Evolutionary conservation across 1,140 invertebrate genomes (phyloP).

Genomic region (Acromyrmex echinatior): DNA sequence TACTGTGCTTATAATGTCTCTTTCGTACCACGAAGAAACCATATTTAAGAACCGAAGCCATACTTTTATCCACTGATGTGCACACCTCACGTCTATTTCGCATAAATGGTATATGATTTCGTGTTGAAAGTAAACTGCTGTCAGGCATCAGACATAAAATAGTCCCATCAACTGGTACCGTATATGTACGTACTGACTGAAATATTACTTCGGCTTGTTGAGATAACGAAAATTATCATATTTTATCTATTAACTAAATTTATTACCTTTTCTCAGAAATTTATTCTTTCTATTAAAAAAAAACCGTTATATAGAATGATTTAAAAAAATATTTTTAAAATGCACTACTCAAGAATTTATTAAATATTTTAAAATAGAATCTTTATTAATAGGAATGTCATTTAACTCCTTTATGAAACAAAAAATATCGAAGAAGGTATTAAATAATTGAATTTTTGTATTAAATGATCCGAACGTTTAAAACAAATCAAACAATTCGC

Average conservation of each 20-base stretch:
- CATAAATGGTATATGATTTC: not conserved
- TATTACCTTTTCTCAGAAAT: not conserved
- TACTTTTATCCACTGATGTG: conserved; percentile 24
- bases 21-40: conserved; percentile 68
- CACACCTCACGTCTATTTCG: conserved; percentile 26
- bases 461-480: not conserved
- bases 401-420: not conserved
- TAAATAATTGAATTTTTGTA: conserved; percentile 14
- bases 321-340: not conserved
- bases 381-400: conserved; percentile 31
- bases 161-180: not conserved
- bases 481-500: not conserved
- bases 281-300: not conserved
- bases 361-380: conserved; percentile 15
- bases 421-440: not conserved
- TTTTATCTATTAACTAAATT: not conserved
- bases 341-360: not conserved
- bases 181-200: not conserved
- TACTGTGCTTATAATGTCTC: conserved; percentile 69
- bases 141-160: not conserved
- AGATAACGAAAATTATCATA: not conserved
- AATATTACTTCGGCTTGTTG: not conserved
- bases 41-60: conserved; percentile 79
- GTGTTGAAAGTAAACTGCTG: conserved; percentile 40
- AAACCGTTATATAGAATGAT: not conserved